A percentile compares a stretch with the other conserved stretches of the same genome.
Evolutionary conservation across 1,140 invertebrate genomes (phyloP).

Genomic region (Tetramorium alpestre): DNA sequence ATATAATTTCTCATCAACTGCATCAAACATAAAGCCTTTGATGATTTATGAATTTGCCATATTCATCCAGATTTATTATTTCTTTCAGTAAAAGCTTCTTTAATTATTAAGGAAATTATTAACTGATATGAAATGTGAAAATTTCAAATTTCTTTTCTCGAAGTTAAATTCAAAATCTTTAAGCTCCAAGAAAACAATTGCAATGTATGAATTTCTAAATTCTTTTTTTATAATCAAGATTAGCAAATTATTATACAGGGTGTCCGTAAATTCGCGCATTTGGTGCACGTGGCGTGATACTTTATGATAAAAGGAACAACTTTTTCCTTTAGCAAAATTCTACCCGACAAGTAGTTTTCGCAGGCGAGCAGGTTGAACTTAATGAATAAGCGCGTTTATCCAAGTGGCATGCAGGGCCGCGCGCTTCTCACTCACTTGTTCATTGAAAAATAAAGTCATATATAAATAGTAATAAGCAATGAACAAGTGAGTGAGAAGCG

Average conservation of each 20-base stretch:
- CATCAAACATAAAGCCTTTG: background rate
- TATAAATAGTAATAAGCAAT: no score
- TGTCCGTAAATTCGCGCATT: no score
- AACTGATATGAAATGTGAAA: background rate
- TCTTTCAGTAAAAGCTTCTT: background rate
- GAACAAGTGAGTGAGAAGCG: no score
- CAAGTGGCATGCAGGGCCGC: no score
- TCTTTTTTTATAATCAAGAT: background rate
- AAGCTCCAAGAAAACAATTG: background rate
- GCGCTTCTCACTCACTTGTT: no score
- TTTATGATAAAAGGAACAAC: no score
- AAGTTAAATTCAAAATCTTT: background rate
- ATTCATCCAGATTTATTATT: background rate
- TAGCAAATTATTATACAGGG: background rate
- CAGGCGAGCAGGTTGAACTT: no score
- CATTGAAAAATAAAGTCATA: no score
- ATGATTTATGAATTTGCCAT: background rate
- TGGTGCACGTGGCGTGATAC: no score
- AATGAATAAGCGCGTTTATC: no score
- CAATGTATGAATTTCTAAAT: background rate
- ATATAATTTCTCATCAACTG: background rate
- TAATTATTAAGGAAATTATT: background rate
- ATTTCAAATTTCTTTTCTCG: background rate
- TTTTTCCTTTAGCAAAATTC: no score
- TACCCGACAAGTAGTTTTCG: no score